Percentiles rank a stretch among this genome's conserved stretches.
Evolutionary conservation across 2,888 invertebrate genomes (phyloP).

Genomic region (Erpobdella octoculata): DNA sequence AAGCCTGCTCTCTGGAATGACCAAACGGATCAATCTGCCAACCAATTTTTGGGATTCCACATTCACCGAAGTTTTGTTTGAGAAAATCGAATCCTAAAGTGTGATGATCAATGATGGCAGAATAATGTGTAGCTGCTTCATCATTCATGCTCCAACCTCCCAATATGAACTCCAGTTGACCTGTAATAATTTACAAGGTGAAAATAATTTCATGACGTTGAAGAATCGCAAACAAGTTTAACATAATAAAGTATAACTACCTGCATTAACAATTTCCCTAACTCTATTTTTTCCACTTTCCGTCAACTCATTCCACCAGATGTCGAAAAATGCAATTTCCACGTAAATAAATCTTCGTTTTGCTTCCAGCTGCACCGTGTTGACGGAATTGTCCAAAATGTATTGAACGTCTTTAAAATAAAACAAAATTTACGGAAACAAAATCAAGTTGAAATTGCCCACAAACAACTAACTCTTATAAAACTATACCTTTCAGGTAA

Average conservation of each 20-base stretch:
- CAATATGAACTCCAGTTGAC: constrained; percentile 53
- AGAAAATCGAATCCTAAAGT: constrained; percentile 56
- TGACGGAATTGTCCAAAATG: constrained; percentile 76
- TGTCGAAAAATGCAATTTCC: constrained; percentile 77
- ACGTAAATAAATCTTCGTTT: constrained; percentile 71
- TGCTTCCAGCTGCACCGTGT: constrained; percentile 65
- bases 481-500: constrained; percentile 60
- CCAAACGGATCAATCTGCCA: constrained; percentile 86
- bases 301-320: constrained; percentile 71
- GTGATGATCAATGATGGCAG: constrained; percentile 57
- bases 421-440: too few relatives aligned
- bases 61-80: constrained; percentile 54
- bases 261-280: constrained; percentile 60
- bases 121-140: constrained; percentile 57
- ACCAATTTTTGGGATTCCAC: constrained; percentile 67
- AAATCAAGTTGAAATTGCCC: too few relatives aligned
- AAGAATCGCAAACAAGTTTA: too few relatives aligned
- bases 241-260: too few relatives aligned
- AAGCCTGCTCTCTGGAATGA: constrained; percentile 77
- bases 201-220: too few relatives aligned
- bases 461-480: too few relatives aligned
- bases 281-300: constrained; percentile 60
- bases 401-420: constrained; percentile 85
- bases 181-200: constrained; percentile 41
- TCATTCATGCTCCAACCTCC: constrained; percentile 59